Evolutionary conservation across 2,888 invertebrate species (phyloP).

Genomic region (Urechis unicinctus): DNA sequence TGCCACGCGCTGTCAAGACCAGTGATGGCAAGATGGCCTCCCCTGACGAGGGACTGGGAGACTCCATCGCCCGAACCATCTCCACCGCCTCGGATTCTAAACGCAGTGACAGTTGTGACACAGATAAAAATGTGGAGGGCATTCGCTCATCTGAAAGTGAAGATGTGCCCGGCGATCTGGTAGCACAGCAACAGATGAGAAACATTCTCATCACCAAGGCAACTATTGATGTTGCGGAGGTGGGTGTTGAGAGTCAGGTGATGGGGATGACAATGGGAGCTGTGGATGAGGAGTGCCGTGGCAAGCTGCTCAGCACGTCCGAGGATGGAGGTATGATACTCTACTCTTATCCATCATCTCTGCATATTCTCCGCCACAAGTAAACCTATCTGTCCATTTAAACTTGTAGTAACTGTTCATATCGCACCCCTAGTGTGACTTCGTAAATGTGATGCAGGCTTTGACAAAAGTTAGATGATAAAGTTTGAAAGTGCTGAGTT

Average conservation of each 20-base stretch:
- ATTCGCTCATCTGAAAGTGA: conserved; percentile 8
- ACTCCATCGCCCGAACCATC: conserved; percentile 18
- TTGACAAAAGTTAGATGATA: no score
- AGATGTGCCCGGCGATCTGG: not conserved
- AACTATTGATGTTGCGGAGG: conserved; percentile 40
- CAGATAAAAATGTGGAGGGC: conserved; percentile 12
- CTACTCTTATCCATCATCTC: not conserved
- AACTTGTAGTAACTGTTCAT: no score
- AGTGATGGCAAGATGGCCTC: conserved; percentile 12
- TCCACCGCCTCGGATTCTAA: conserved; percentile 17
- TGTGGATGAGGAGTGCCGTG: not conserved
- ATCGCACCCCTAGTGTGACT: no score
- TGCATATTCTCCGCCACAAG: not conserved
- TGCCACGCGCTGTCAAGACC: not conserved
- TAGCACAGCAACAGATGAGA: conserved; percentile 1
- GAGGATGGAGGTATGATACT: conserved; percentile 13
- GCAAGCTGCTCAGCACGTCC: conserved; percentile 10
- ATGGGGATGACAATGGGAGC: not conserved
- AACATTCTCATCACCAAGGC: conserved; percentile 49
- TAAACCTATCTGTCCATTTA: no score
- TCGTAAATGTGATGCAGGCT: no score
- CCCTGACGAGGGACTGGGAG: conserved; percentile 46
- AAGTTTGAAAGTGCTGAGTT: no score
- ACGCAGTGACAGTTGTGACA: conserved; percentile 19
- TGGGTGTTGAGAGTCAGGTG: not conserved